Evolutionary conservation across 2,888 invertebrate species (phyloP), one percentile per base, ranked within the genome.

Genomic region (Dione vanillae): DNA sequence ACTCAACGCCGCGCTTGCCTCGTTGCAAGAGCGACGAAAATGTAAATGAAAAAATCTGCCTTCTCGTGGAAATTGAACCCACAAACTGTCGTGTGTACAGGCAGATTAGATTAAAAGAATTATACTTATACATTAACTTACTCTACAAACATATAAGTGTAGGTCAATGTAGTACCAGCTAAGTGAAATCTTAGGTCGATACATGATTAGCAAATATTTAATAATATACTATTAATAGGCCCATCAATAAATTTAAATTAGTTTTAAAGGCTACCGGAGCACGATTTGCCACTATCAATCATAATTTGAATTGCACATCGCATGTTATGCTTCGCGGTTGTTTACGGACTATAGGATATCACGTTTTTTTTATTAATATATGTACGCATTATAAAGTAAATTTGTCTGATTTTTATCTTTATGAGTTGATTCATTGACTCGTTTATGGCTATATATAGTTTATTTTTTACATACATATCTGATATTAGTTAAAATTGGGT

Each of bases 211-310:
- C 40, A 10, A 51, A 49, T 51, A 37, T 35, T 51, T 16, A 49
- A 49, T 64, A 45, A 45, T 45, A 43, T 20, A 49, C 40, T 19
- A 37, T 49, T 37, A 56, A 37, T 16, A 16, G 37, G 37, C 37
- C 10, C 37, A 37, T 47, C 47, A 5, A 64, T 47, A 35, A 61
- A 61, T 64, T 49, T 49, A 64, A 61, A 64, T 64, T 64, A 51
- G 12, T 11, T 61, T 45, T 64, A 64, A 64, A 64, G 47, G 64
- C 64, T 64, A 51, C 64, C 40, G 49, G 51, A 49, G 37, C 64
- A 64, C 64, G 64, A 51, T 51, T 20, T 49, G 37, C 47, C 3
- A 1, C 49, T 40, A 37, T 40, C 49, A 12, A 64, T 49, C 49
- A 40, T 35, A 12, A 45, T 45, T 61, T 19, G 16, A 3, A 16